Base-by-base conservation (phyloP, 2,797 vertebrate genomes). In the Nyctalus aviator region DNA sequence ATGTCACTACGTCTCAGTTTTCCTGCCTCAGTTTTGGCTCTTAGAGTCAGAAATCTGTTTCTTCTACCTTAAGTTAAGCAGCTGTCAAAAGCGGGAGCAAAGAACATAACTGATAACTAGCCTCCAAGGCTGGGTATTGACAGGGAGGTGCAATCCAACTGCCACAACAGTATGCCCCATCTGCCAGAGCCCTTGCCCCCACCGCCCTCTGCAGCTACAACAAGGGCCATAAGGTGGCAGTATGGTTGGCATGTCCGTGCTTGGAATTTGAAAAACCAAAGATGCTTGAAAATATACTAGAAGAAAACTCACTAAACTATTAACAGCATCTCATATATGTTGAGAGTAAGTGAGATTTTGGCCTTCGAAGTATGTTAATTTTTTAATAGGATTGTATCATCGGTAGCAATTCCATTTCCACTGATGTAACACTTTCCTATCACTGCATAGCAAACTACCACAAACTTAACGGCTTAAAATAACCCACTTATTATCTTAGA, bases 221-320 rank as follows among this genome's bases (percentile, higher is more conserved):
- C 30, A 77, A 68, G 86, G 25, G 37, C 4, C 11, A 20, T 37
- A 27, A 25, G 9, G 35, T 37, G 18, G 30, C 20, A 81, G 20
- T 14, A 2, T 8, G 23, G 10, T 37, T 93, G 73, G 6, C 18
- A 37, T 50, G 17, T 20, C 17, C 77, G 10, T 78, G 62, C 15
- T 75, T 77, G 8, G n/a, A 78, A 72, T 30, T 32, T 25, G 13
- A 10, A 75, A 23, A 25, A 66, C 2, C 32, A 72, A 21, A 10
- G 18, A 37, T 23, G 23, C 2, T 83, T 76, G 84, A 25, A 89
- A 91, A 81, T 77, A 83, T 48, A 12, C 12, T 90, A 81, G 41
- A 87, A 84, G 35, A 91, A 95, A 94, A 84, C 68, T 87, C n/a
- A 87, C 27, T 62, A 14, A 95, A 44, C 35, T 68, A 20, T 77